phyloP scores from a whole-genome alignment of 2,797 vertebrate genomes.

The Enteromius trimaculatus region DNA sequence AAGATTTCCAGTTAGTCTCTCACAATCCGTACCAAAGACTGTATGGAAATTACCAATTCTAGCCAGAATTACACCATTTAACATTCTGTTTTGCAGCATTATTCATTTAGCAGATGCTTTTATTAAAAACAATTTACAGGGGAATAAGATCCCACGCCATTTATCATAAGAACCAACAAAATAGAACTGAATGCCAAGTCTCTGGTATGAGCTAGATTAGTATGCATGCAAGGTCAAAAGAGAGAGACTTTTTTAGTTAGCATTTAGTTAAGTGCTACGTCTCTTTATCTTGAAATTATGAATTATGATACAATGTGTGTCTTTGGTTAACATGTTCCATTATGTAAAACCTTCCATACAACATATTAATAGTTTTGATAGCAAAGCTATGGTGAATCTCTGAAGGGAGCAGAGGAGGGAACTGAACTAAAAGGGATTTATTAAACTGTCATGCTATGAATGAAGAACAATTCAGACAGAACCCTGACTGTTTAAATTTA shows the following conservation, averaged over 20 bases:
- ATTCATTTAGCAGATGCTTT: neutral
- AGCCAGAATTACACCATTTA: neutral
- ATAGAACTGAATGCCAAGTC: too few relatives aligned
- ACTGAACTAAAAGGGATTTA: conserved; percentile 53
- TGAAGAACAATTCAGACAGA: conserved; percentile 51
- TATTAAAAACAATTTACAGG: neutral
- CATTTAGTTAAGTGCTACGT: neutral
- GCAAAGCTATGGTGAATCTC: neutral
- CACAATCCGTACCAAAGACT: neutral
- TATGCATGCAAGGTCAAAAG: neutral
- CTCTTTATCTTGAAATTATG: neutral
- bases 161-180: neutral
- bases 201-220: neutral
- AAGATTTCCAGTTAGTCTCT: neutral
- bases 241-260: neutral
- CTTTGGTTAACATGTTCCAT: neutral
- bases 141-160: neutral
- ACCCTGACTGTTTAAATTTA: conserved; percentile 50
- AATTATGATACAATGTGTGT: neutral
- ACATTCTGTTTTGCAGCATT: neutral
- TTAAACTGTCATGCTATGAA: conserved; percentile 58
- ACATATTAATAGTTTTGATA: conserved; percentile 10
- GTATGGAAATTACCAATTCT: neutral
- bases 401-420: conserved; percentile 7
- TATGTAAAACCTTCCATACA: neutral